Evolutionary conservation across 2,888 invertebrate genomes (phyloP).

Genomic region (Macrophya alboannulata): DNA sequence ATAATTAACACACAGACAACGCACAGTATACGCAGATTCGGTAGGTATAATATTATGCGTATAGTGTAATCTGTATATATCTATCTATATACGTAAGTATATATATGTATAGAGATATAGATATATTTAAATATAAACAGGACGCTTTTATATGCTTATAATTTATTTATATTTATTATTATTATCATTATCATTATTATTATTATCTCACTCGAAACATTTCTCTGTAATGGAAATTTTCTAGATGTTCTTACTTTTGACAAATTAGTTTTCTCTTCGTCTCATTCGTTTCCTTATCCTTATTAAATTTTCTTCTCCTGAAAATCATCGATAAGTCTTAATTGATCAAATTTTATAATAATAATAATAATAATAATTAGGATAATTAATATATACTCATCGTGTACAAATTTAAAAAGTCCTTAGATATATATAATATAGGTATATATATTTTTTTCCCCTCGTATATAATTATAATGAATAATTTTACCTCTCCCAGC

Average conservation of each 20-base stretch:
- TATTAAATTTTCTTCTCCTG: not conserved
- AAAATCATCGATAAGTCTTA: not conserved
- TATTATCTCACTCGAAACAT: constrained; percentile 5
- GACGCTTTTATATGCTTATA: not conserved
- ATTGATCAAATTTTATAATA: not conserved
- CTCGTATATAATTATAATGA: no score
- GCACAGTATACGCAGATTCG: not conserved
- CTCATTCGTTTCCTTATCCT: not conserved
- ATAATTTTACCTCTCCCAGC: not conserved
- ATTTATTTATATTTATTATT: not conserved
- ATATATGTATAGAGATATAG: no score
- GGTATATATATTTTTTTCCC: no score
- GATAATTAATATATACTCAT: not conserved
- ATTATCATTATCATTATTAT: not conserved
- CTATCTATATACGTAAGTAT: no score
- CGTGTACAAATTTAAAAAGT: constrained; percentile 15
- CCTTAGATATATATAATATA: no score
- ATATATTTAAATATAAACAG: not conserved
- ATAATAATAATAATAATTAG: not conserved
- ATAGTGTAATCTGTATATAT: not conserved
- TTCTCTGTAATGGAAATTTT: not conserved
- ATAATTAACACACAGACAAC: constrained; percentile 8
- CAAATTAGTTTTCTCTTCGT: not conserved
- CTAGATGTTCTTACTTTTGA: not conserved
- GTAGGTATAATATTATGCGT: not conserved